phyloP scores from a whole-genome alignment of 1,140 invertebrate species.

The Hyles euphorbiae region DNA sequence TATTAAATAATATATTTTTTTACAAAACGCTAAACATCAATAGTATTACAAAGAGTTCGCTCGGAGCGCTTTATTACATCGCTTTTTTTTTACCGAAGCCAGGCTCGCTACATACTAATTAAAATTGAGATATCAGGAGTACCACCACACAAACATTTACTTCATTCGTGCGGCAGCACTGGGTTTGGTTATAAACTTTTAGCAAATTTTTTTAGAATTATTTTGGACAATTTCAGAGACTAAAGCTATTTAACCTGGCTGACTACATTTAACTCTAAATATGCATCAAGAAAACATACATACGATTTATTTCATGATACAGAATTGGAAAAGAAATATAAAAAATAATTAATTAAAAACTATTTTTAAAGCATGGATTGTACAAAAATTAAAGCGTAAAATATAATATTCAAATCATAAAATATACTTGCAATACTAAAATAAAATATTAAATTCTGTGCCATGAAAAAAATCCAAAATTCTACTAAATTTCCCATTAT shows the following conservation, averaged over 20 bases:
- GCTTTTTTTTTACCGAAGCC: conserved; percentile 2
- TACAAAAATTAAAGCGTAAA: background rate
- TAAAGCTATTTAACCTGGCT: background rate
- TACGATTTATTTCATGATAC: too few relatives aligned
- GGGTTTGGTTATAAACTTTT: too few relatives aligned
- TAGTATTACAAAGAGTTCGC: conserved; percentile 8
- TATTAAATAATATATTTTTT: conserved; percentile 4
- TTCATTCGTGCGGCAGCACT: too few relatives aligned
- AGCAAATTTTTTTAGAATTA: too few relatives aligned
- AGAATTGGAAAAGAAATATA: background rate
- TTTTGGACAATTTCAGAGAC: too few relatives aligned
- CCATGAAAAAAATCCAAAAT: background rate
- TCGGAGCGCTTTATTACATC: conserved; percentile 3
- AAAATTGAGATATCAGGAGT: conserved; percentile 5
- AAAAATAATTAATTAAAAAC: background rate
- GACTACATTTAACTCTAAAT: too few relatives aligned
- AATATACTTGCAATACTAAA: background rate
- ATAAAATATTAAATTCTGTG: background rate
- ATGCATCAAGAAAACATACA: too few relatives aligned
- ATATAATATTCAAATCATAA: background rate
- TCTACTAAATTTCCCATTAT: background rate
- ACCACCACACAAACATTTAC: too few relatives aligned
- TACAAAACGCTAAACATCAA: conserved; percentile 6
- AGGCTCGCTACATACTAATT: conserved; percentile 7
- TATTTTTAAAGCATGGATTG: conserved; percentile 3